Percentiles rank a stretch among this genome's conserved stretches.
Evolutionary conservation across 1,140 invertebrate genomes (phyloP).

Genomic region (Hylaeus anthracinus): DNA sequence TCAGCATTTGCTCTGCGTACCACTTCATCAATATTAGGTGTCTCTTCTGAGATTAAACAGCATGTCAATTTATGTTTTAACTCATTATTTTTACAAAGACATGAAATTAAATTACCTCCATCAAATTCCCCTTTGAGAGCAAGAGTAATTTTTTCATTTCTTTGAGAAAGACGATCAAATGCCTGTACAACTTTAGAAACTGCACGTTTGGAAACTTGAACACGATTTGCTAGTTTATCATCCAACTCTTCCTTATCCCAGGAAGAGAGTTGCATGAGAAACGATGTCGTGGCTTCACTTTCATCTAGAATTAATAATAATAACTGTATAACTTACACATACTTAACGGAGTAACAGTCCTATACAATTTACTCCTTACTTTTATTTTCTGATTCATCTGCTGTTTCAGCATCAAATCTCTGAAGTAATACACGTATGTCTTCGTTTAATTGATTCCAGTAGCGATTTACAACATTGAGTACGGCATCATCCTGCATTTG

Average conservation of each 20-base stretch:
- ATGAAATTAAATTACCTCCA: slow-evolving; percentile 79
- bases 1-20: slow-evolving; percentile 91
- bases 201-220: slow-evolving; percentile 95
- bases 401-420: slow-evolving; percentile 98
- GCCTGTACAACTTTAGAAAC: slow-evolving; percentile 98
- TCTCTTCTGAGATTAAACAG: slow-evolving; percentile 81
- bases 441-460: slow-evolving; percentile 99
- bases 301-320: slow-evolving; percentile 87
- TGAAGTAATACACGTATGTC: slow-evolving; percentile 96
- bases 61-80: slow-evolving; percentile 3
- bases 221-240: slow-evolving; percentile 96
- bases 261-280: slow-evolving; percentile 96
- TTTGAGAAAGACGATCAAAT: slow-evolving; percentile 95
- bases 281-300: slow-evolving; percentile 97
- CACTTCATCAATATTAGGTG: slow-evolving; percentile 89
- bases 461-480: slow-evolving; percentile 97
- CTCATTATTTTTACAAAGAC: not conserved
- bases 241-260: slow-evolving; percentile 99
- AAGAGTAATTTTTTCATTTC: slow-evolving; percentile 95
- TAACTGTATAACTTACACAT: not conserved
- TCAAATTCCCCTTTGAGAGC: slow-evolving; percentile 92
- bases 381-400: slow-evolving; percentile 97
- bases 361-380: slow-evolving; percentile 82
- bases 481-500: slow-evolving; percentile 99
- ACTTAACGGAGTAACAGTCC: not conserved